Percentiles rank a stretch among this genome's conserved stretches.
Conservation (phyloP, 92 coral and sea anemone genomes). For the Parazoanthus atlanticus region DNA sequence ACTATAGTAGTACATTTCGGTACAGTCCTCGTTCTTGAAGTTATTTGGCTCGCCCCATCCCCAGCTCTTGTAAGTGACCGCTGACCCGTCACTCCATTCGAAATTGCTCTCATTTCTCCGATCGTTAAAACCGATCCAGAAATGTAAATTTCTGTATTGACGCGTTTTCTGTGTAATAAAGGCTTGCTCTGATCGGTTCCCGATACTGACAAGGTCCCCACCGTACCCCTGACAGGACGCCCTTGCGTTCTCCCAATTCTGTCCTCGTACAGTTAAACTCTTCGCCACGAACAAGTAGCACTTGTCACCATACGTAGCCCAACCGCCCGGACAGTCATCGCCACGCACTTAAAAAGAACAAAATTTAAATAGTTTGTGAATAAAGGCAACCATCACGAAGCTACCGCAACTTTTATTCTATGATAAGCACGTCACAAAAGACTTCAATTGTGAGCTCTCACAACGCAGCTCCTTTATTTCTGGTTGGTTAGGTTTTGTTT, state of each 20-base stretch:
- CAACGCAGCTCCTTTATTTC: too few species aligned
- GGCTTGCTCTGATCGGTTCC: conserved; percentile 65
- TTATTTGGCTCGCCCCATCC: conserved; percentile 80
- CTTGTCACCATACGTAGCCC: conserved; percentile 71
- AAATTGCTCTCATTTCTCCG: conserved; percentile 76
- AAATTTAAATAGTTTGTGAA: background rate
- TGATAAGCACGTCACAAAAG: too few species aligned
- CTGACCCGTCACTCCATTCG: conserved; percentile 91
- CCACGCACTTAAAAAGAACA: conserved; percentile 39
- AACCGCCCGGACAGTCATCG: conserved; percentile 72
- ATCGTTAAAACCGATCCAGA: conserved; percentile 91
- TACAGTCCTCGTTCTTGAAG: conserved; percentile 75
- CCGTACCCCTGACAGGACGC: conserved; percentile 72
- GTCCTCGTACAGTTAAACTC: conserved; percentile 59
- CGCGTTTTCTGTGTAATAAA: conserved; percentile 61
- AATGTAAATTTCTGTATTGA: conserved; percentile 47
- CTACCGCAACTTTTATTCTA: too few species aligned
- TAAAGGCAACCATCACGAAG: background rate
- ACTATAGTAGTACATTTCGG: conserved; percentile 51
- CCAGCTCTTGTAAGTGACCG: conserved; percentile 76
- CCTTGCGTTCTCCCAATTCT: conserved; percentile 89
- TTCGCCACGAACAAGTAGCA: conserved; percentile 80
- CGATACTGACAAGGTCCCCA: conserved; percentile 81
- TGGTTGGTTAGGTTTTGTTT: too few species aligned
- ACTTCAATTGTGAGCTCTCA: too few species aligned